These are phyloP conservation scores for Eulemur rubriventer DNA, from an alignment of 2,797 vertebrate genomes.

Conservation along the genomic window DNA sequence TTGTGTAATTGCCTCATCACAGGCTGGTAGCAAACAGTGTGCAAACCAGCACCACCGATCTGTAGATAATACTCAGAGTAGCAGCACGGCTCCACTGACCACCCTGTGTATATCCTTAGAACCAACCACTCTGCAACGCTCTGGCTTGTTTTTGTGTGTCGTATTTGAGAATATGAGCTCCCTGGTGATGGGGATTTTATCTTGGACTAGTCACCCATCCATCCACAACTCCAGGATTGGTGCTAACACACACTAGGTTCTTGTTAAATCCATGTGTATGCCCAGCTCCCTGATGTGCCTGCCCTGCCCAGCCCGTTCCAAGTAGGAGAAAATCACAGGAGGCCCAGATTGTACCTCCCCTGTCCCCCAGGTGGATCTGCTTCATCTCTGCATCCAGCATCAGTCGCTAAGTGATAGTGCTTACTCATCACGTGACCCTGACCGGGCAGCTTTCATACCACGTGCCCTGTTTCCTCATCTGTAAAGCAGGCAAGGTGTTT, in stretches of 20 bases:
- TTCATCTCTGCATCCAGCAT: neutral
- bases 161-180: neutral
- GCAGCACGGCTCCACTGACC: neutral
- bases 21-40: too few relatives aligned
- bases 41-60: rapidly evolving
- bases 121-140: neutral
- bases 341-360: neutral
- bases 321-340: neutral
- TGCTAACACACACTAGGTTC: neutral
- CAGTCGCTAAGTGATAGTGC: neutral
- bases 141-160: neutral
- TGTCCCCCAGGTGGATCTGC: neutral
- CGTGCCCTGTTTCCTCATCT: neutral
- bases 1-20: rapidly evolving
- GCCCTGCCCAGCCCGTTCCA: neutral
- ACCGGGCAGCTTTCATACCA: neutral
- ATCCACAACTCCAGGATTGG: neutral
- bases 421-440: neutral
- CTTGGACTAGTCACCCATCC: neutral
- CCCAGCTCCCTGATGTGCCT: neutral
- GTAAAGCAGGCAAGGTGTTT: neutral
- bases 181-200: neutral
- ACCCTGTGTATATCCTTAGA: neutral
- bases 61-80: neutral
- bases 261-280: neutral